Base-by-base conservation (phyloP, 2,113 vertebrate species). In the Scopus umbretta region DNA sequence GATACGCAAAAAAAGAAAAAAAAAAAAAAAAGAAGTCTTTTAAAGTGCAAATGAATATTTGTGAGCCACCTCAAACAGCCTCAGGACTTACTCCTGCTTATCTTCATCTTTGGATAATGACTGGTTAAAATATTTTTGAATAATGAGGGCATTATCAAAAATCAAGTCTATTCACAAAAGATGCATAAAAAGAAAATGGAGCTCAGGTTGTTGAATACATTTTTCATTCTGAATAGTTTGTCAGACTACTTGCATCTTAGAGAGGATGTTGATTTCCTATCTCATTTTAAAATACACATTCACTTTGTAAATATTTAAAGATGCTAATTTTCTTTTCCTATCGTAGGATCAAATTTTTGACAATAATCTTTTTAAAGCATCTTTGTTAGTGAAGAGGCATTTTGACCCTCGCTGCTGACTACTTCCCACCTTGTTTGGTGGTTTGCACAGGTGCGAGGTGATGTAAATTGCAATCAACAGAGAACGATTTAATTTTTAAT, bases 121-220 rank as follows among this genome's bases (percentile, higher is more conserved):
- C 59, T 92, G 21, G 86, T 96, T 92, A 89, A 95, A 96, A 95
- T 88, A 79, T 67, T 67, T 93, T 88, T 94, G 63, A 93, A 86
- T 96, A 95, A 95, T 75, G 86, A 92, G 13, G 16, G 10, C 61
- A 88, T 92, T 94, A 87, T 95, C 40, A 91, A 96, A 96, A 97
- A 97, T 96, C 96, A 96, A 81, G 80, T 79, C 93, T 94, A 91
- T 96, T 96, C n/a, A n/a, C 47, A 76, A 82, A 94, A 45, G 30
- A 16, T 34, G 20, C 84, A 74, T 90, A 38, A 80, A 89, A 58
- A 82, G 61, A 82, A 92, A 93, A 93, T 55, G 40, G 20, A 30
- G 23, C 36, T 88, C 14, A 80, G 65, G 88, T 74, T 80, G 29
- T 56, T 86, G 74, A 92, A 96, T 92, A 59, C 5, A 67, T 92